phyloP scores from a whole-genome alignment of 2,113 vertebrate genomes.

The Prunella fulvescens region DNA sequence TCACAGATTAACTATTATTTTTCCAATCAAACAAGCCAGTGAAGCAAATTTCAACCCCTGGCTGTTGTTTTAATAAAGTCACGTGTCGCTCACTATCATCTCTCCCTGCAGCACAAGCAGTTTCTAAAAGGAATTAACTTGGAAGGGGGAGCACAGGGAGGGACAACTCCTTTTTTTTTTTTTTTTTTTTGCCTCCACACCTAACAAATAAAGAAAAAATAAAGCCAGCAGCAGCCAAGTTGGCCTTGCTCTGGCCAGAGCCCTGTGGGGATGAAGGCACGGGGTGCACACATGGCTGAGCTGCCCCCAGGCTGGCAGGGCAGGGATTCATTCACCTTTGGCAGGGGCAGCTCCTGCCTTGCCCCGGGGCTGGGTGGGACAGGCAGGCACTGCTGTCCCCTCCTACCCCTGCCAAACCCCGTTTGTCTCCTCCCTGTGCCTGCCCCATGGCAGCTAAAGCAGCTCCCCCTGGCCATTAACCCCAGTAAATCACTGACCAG shows the following conservation, averaged over 20 bases:
- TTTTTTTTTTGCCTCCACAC: background rate
- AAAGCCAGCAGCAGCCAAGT: background rate
- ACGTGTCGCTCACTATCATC: background rate
- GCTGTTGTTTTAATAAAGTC: slow-evolving; percentile 53
- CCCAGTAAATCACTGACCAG: background rate
- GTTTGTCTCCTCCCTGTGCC: background rate
- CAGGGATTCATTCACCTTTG: background rate
- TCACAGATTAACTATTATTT: slow-evolving; percentile 70
- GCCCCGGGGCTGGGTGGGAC: background rate
- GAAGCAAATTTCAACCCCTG: slow-evolving; percentile 35
- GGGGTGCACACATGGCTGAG: background rate
- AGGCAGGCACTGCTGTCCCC: background rate
- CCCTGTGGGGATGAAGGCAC: background rate
- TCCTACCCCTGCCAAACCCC: background rate
- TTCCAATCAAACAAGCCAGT: slow-evolving; percentile 49
- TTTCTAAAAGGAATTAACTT: slow-evolving; percentile 10
- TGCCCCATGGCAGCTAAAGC: background rate
- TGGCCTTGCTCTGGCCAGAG: background rate
- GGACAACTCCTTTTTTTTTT: background rate
- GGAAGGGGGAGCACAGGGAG: background rate
- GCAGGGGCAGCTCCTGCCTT: background rate
- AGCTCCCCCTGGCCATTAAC: background rate
- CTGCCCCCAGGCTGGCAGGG: background rate
- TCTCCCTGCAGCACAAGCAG: slow-evolving; percentile 2
- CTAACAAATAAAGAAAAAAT: background rate